Conservation (phyloP, 2,888 invertebrate species). For the Stenotaenia linearis region DNA sequence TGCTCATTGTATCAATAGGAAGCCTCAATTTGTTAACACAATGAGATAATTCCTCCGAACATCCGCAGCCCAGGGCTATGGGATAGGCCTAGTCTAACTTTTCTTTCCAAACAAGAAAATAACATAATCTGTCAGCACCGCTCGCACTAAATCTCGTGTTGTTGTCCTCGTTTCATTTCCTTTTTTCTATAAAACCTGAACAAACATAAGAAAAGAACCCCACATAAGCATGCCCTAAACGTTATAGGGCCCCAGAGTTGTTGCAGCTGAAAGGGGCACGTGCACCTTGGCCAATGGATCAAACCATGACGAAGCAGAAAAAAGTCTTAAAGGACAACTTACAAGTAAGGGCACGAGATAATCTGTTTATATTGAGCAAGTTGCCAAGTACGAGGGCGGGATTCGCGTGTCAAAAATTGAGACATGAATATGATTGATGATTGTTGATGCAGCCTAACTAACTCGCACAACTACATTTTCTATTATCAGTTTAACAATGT, state of each 20-base stretch:
- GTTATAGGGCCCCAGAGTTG: background rate
- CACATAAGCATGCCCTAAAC: background rate
- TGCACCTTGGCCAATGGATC: slow-evolving; percentile 7
- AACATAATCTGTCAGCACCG: background rate
- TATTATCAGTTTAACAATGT: background rate
- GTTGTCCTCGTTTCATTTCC: background rate
- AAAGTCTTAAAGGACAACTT: background rate
- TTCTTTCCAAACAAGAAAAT: too few species aligned
- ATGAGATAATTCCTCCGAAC: background rate
- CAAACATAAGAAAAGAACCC: background rate
- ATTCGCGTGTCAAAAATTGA: slow-evolving; percentile 3
- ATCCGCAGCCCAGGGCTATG: background rate
- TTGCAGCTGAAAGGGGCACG: slow-evolving; percentile 15
- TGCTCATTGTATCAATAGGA: slow-evolving; percentile 6
- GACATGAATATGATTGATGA: slow-evolving; percentile 7
- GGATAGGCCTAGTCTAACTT: background rate
- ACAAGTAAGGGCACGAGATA: background rate
- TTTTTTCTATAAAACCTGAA: background rate
- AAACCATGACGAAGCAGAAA: background rate
- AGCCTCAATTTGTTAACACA: slow-evolving; percentile 15
- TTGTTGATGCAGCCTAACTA: background rate
- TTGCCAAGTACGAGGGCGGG: background rate
- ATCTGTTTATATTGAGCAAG: slow-evolving; percentile 2
- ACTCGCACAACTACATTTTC: background rate
- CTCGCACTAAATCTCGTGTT: background rate